Evolutionary conservation across 1,140 invertebrate genomes (phyloP), one percentile per base, ranked within the genome.

Genomic region (Apis cerana): DNA sequence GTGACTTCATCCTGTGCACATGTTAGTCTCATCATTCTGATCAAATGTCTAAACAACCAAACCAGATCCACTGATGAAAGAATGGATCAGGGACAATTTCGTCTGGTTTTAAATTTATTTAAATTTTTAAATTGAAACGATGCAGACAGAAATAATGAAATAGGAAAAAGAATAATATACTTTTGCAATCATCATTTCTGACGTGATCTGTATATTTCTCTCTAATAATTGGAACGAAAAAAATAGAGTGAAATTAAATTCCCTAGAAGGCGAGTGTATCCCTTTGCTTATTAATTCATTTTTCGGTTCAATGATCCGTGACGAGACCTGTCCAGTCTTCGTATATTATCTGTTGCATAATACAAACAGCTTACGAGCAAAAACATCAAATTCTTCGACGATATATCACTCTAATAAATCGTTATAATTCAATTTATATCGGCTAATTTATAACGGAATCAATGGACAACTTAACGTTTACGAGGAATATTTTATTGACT

Each of bases 1-100:
- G 79, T 84, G 85, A 86, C 85, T 87, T 85, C 80, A 89, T 83
- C 67, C 71, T 58, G 70, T 17, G 54, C 74, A 33, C 33, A 65
- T 59, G 71, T 70, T 82, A 50, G 65, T 70, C 69, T 17, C 68
- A 67, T 82, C 75, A 54, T 76, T 27, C 79, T 62, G 56, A 54
- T 48, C 82, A 77, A 82, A 79, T 56, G 83, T 64, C 80, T 48
- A 78, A 82, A 82, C 75, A 64, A 78, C 3, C 19, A 15, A 17
- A 15, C 62, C 19, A 52, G 17, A 74, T 17, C 17, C 17, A 21
- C 3, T 0, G 13, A 0, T 21, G 58, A 62, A 43, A 7, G 27
- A 82, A 27, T 43, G 33, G 33, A 5, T 68, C 27, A 27, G 52
- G 0, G 17, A 56, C 19, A 56, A 12, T 56, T 43, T 15, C 11